Evolutionary conservation across 2,888 invertebrate species (phyloP), one percentile per base, ranked within the genome.

Genomic region (Homarus gammarus): DNA sequence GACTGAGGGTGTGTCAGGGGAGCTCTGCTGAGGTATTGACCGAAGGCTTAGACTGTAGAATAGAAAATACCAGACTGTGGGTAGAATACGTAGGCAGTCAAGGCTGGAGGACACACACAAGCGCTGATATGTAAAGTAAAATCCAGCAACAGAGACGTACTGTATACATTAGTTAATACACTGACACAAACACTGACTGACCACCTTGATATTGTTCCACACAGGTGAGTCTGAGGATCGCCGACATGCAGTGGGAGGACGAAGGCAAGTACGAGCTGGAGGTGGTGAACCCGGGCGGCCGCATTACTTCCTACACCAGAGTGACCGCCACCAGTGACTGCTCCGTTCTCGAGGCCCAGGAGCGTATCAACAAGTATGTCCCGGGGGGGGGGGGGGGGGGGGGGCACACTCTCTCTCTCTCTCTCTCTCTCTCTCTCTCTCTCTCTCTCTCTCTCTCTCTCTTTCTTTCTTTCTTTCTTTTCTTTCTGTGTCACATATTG

Each of bases 231-330:
- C 94, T 97, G 75, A 95, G 94, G 2, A 96, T 97, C 73, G 94
- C 94, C 22, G 95, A 95, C 44, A 94, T 97, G 1, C 94, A 94
- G 51, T 95, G 95, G 84, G 95, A 95, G 22, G 97, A 98, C 94
- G 95, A 96, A 12, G 98, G 97, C 0, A 95, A 97, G 90, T 98
- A 97, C 93, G 96, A 96, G 91, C 98, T 98, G 93, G 97, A 97
- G 93, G 98, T 97, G 0, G 95, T 95, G 5, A 98, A 98, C 93
- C 95, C 95, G 81, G 96, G 96, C 90, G 98, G 98, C 0, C 95
- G 96, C 90, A 96, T 96, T 0, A 97, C 97, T 0, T 97, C 97
- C n/a, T 97, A 96, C 94, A 97, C 96, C 0, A 95, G 97, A 91
- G 94, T 98, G 68, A 95, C 96, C 70, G 95, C 0, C 97, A 97